Percentiles rank a stretch among this genome's conserved stretches.
Conservation (phyloP, 1,140 invertebrate species). For the Drosophila rufa region DNA sequence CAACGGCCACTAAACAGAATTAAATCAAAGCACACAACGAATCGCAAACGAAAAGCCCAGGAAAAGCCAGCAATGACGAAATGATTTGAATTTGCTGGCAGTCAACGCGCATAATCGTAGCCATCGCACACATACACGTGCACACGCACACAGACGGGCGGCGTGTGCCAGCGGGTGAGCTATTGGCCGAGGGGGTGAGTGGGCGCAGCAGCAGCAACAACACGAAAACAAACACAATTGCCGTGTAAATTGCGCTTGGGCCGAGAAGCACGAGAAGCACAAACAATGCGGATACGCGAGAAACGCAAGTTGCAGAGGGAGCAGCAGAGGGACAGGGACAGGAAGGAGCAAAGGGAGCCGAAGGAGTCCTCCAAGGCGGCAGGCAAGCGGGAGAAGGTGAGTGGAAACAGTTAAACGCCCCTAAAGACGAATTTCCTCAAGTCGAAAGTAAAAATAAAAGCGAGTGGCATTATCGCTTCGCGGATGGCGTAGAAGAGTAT, state of each 20-base stretch:
- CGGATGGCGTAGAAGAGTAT: neutral
- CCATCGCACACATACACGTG: conserved; percentile 57
- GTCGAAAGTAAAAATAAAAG: neutral
- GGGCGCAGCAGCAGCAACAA: conserved; percentile 52
- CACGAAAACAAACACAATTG: conserved; percentile 47
- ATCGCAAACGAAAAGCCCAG: conserved; percentile 16
- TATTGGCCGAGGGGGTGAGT: conserved; percentile 43
- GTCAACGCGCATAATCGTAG: conserved; percentile 81
- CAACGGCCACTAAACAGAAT: conserved; percentile 27
- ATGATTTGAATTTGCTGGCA: conserved; percentile 56
- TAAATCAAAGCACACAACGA: conserved; percentile 14
- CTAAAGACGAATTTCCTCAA: neutral
- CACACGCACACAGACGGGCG: conserved; percentile 24
- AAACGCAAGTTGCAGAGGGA: conserved; percentile 65
- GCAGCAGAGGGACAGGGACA: conserved; percentile 56
- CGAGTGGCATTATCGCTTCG: neutral
- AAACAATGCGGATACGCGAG: conserved; percentile 75
- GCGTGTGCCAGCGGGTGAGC: conserved; percentile 33
- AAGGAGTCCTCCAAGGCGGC: conserved; percentile 47
- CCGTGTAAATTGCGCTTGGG: conserved; percentile 39
- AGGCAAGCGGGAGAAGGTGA: conserved; percentile 48
- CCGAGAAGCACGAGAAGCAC: conserved; percentile 32
- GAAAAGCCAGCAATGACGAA: conserved; percentile 48
- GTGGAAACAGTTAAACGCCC: conserved; percentile 3
- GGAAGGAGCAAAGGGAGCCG: conserved; percentile 27